phyloP scores from a whole-genome alignment of 2,113 vertebrate species.

The Polypterus bichir region DNA sequence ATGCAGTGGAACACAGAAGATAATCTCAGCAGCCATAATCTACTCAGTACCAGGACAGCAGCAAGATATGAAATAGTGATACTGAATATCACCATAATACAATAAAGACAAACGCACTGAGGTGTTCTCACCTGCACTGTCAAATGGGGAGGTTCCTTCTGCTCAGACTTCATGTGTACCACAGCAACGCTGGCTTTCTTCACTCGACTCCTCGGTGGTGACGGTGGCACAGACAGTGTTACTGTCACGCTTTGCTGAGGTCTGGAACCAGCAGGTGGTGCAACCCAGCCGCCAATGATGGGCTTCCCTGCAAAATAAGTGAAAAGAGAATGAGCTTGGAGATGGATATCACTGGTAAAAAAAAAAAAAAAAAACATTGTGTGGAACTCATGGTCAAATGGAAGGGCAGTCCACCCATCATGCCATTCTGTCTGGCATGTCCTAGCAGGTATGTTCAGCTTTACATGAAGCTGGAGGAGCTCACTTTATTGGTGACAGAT shows the following conservation, averaged over 20 bases:
- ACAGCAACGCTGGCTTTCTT: constrained; percentile 48
- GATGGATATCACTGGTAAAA: neutral
- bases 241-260: constrained; percentile 40
- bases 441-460: neutral
- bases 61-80: neutral
- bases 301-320: constrained; percentile 52
- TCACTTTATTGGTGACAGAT: too few species aligned
- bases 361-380: too few species aligned
- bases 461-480: too few species aligned
- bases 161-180: constrained; percentile 47
- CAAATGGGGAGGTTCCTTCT: constrained; percentile 47
- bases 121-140: constrained; percentile 55
- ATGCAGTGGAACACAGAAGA: too few species aligned
- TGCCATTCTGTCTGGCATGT: neutral
- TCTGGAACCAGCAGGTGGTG: constrained; percentile 34
- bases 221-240: constrained; percentile 46
- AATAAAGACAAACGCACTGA: neutral
- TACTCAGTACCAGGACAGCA: too few species aligned
- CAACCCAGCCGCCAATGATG: constrained; percentile 37
- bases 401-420: too few species aligned
- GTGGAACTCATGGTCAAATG: too few species aligned
- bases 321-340: neutral
- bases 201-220: constrained; percentile 23
- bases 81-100: neutral
- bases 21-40: too few species aligned